phyloP scores from a whole-genome alignment of 2,797 vertebrate species.

The Tolypeutes matacus region DNA sequence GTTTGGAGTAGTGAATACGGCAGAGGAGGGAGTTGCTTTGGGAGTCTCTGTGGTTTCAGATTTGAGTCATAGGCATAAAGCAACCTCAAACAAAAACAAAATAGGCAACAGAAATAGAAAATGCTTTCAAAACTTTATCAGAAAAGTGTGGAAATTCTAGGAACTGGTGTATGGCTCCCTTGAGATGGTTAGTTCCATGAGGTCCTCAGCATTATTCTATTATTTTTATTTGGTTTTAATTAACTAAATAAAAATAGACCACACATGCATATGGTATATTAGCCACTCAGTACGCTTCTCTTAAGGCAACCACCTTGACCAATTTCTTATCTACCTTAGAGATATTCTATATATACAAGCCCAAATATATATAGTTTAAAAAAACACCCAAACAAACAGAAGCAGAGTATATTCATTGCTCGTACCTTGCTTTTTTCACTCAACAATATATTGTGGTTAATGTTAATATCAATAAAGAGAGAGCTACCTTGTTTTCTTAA shows the following conservation, averaged over 20 bases:
- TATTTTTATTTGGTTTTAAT: conserved; percentile 35
- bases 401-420: neutral
- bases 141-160: neutral
- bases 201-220: neutral
- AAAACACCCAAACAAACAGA: neutral
- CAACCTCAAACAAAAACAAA: neutral
- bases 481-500: neutral
- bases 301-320: neutral
- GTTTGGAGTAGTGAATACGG: neutral
- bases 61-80: conserved; percentile 2
- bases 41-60: neutral
- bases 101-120: neutral
- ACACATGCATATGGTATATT: neutral
- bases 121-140: conserved; percentile 14
- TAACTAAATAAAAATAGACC: conserved; percentile 11
- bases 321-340: conserved; percentile 14
- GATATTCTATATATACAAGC: neutral
- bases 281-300: neutral
- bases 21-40: neutral
- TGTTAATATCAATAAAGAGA: neutral
- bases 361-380: neutral
- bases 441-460: neutral
- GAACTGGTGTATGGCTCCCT: neutral
- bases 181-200: neutral
- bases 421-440: neutral